phyloP scores from a whole-genome alignment of 1,140 invertebrate genomes.

The Aleiodes sp. region DNA sequence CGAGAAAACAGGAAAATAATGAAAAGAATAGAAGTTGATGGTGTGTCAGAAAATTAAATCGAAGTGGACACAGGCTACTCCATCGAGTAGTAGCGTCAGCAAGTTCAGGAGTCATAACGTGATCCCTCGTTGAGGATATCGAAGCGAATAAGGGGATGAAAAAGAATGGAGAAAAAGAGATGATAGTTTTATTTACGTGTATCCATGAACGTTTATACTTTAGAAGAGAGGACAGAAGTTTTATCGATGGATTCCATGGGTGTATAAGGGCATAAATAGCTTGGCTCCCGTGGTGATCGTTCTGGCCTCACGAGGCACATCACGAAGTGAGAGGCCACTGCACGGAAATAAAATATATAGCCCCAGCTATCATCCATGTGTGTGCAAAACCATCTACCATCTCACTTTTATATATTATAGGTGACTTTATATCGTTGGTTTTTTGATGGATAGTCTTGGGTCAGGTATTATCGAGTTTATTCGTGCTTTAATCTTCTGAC shows the following conservation, averaged over 20 bases:
- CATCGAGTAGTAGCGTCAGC: constrained; percentile 9
- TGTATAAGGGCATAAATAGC: constrained; percentile 36
- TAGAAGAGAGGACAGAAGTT: constrained; percentile 24
- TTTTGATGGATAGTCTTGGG: constrained; percentile 20
- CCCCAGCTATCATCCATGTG: constrained; percentile 2
- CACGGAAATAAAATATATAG: constrained; percentile 32
- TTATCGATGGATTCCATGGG: constrained; percentile 37
- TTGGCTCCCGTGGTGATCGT: constrained; percentile 42
- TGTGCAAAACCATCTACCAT: constrained; percentile 1
- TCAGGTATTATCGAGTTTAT: constrained; percentile 16
- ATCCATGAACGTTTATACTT: constrained; percentile 12
- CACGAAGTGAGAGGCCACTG: constrained; percentile 26
- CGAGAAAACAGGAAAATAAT: neutral
- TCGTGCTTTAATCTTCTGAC: neutral
- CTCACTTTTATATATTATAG: constrained; percentile 10
- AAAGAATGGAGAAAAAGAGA: neutral
- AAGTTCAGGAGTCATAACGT: constrained; percentile 8
- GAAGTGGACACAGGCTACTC: neutral
- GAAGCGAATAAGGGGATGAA: neutral
- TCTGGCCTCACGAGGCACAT: constrained; percentile 37
- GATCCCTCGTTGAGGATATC: constrained; percentile 1
- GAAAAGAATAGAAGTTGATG: neutral
- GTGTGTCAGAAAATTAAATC: neutral
- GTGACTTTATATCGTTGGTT: neutral
- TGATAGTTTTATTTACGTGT: constrained; percentile 18